Evolutionary conservation across 2,888 invertebrate species (phyloP), one percentile per base, ranked within the genome.

Genomic region (Standfussiana lucernea): DNA sequence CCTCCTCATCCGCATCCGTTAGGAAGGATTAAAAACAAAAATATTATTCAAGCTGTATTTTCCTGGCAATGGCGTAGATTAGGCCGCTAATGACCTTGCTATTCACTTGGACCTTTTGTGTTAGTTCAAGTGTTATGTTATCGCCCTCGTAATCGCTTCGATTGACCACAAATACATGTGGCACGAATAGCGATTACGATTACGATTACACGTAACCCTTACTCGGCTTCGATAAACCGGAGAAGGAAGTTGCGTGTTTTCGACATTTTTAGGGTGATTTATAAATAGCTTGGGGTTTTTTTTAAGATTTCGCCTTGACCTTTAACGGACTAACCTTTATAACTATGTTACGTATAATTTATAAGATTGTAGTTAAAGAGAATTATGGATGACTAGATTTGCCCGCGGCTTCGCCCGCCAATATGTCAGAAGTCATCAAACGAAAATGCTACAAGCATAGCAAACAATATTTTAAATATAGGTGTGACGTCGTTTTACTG

Each of bases 71-170:
- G 21, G 59, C 18, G 47, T 50, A 47, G 47, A 62, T 35, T 21
- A 1, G 18, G 47, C 13, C n/a, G 45, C 35, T 82, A 82, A 82
- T 82, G 67, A 75, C 79, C 79, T 72, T 82, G 82, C 79, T 82
- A 69, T 53, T 37, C 18, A 82, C 64, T 65, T 64, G 42, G 53
- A 64, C 72, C 70, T 72, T 66, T 70, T 62, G n/a, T 50, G 13
- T 32, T 70, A 28, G 59, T 69, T 79, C 71, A 82, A 75, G 61
- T 42, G 71, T 65, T 72, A 62, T 47, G 64, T 72, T 79, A 82
- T 82, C 75, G 45, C 45, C 35, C 50, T 28, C 28, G 61, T 82
- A 69, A 82, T 61, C 64, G n/a, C 21, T 24, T 53, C 64, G 68
- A 72, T 69, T 72, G 77, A 37, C 59, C 59, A 67, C 11, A 61